phyloP scores from a whole-genome alignment of 2,888 invertebrate genomes.

The Odontocerum albicorne region DNA sequence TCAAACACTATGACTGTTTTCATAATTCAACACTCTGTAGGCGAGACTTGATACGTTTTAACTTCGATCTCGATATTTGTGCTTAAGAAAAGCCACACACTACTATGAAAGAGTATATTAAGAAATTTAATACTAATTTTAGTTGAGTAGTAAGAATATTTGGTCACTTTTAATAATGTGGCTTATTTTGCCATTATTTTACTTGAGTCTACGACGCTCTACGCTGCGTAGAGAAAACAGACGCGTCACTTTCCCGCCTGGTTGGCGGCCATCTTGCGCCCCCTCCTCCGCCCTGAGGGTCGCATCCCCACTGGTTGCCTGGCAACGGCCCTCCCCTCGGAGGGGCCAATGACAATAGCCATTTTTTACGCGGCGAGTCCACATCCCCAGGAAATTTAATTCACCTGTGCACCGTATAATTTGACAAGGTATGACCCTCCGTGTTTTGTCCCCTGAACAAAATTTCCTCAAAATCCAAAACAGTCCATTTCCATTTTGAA shows the following conservation, averaged over 20 bases:
- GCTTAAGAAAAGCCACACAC: too few species aligned
- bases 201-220: background rate
- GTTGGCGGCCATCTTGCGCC: conserved; percentile 68
- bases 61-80: too few species aligned
- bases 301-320: conserved; percentile 42
- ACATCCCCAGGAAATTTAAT: conserved; percentile 29
- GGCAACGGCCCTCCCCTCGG: conserved; percentile 29
- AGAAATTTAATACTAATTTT: too few species aligned
- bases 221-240: conserved; percentile 44
- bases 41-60: too few species aligned
- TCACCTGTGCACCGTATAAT: conserved; percentile 29
- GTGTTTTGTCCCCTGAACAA: conserved; percentile 6
- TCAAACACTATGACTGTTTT: too few species aligned
- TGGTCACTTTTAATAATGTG: conserved; percentile 3
- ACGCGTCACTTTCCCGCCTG: conserved; percentile 41
- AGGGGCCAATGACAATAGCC: conserved; percentile 34
- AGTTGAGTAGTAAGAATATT: too few species aligned
- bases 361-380: conserved; percentile 30
- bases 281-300: conserved; percentile 1
- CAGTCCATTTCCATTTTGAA: too few species aligned
- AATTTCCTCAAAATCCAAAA: background rate
- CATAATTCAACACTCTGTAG: too few species aligned
- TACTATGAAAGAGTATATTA: too few species aligned
- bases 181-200: background rate
- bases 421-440: conserved; percentile 21